phyloP scores from a whole-genome alignment of 2,888 invertebrate species.

The Drosophila aldrichi region DNA sequence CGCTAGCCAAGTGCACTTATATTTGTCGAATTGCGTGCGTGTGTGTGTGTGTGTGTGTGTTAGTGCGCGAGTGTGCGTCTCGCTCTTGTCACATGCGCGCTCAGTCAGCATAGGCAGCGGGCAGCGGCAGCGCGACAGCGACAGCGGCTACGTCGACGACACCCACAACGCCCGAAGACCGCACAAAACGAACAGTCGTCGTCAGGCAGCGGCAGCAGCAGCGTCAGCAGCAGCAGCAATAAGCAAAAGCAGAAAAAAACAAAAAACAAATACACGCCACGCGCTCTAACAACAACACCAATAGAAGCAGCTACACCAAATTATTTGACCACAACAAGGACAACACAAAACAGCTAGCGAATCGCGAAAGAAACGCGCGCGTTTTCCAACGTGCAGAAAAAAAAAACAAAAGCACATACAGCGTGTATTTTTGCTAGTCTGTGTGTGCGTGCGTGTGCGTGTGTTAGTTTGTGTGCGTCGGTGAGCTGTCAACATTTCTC shows the following conservation, averaged over 20 bases:
- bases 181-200: constrained; percentile 66
- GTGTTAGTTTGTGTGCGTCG: constrained; percentile 19
- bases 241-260: constrained; percentile 17
- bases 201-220: constrained; percentile 78
- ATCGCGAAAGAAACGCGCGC: constrained; percentile 43
- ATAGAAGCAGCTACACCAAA: constrained; percentile 12
- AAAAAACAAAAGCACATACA: constrained; percentile 12
- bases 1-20: constrained; percentile 52
- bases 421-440: constrained; percentile 16
- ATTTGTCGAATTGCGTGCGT: constrained; percentile 22
- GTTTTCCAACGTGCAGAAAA: constrained; percentile 22
- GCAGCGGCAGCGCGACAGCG: constrained; percentile 3
- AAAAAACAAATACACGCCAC: constrained; percentile 31
- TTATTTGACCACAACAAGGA: constrained; percentile 34
- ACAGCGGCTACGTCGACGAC: constrained; percentile 53
- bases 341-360: constrained; percentile 19
- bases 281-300: constrained; percentile 34
- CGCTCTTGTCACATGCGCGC: constrained; percentile 68
- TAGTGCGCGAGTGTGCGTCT: constrained; percentile 29
- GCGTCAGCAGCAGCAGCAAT: constrained; percentile 64
- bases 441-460: constrained; percentile 7
- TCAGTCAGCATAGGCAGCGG: constrained; percentile 55
- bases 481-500: constrained; percentile 64
- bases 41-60: constrained; percentile 18
- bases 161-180: constrained; percentile 66